phyloP scores from a whole-genome alignment of 2,797 vertebrate species.

The Lepus oiostolus region DNA sequence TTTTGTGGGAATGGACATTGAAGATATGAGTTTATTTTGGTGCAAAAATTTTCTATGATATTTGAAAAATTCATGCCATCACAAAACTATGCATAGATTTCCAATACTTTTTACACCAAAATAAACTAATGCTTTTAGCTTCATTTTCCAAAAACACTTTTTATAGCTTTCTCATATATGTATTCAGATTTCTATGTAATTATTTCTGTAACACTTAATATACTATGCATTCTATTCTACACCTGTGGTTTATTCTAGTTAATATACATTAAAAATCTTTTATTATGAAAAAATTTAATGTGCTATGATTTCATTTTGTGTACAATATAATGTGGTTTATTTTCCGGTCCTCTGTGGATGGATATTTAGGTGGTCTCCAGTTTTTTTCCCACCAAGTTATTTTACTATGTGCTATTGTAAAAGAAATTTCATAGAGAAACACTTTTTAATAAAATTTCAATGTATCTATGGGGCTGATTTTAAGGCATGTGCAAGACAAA shows the following conservation, averaged over 20 bases:
- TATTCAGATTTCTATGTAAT: not conserved
- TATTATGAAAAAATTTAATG: not conserved
- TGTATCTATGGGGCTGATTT: not conserved
- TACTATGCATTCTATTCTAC: not conserved
- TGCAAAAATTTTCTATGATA: too few relatives aligned
- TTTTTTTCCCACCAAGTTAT: not conserved
- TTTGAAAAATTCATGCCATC: too few relatives aligned
- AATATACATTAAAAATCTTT: not conserved
- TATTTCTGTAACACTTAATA: not conserved
- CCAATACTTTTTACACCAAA: too few relatives aligned
- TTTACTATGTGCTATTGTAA: not conserved
- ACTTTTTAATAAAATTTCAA: slow-evolving; percentile 30
- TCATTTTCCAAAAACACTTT: too few relatives aligned
- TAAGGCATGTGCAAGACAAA: not conserved
- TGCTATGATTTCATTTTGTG: not conserved
- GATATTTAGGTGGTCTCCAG: not conserved
- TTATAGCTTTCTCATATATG: not conserved
- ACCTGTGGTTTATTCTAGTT: slow-evolving; percentile 3
- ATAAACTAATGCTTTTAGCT: too few relatives aligned
- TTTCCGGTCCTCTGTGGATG: not conserved
- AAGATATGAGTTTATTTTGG: too few relatives aligned
- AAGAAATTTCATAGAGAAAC: not conserved
- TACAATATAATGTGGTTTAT: not conserved
- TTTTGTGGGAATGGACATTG: too few relatives aligned
- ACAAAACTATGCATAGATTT: too few relatives aligned